These are phyloP conservation scores for Diglossa cyanea DNA, from an alignment of 2,797 vertebrate genomes.

Conservation along the genomic window DNA sequence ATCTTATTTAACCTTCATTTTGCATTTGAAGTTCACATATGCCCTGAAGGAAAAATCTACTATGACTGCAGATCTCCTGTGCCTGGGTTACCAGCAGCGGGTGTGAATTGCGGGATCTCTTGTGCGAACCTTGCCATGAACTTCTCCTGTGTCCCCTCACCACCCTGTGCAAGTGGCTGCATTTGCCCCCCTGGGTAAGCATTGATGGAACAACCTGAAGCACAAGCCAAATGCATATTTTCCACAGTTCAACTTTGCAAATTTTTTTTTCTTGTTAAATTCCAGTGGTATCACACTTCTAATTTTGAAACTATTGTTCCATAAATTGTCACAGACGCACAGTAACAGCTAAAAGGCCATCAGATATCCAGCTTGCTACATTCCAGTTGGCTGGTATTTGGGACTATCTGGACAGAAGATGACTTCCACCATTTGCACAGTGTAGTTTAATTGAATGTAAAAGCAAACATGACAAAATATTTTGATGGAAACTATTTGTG, in stretches of 20 bases:
- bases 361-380: not conserved
- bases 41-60: conserved; percentile 92
- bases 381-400: not conserved
- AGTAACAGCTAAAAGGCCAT: not conserved
- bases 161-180: conserved; percentile 93
- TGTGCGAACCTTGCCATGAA: conserved; percentile 97
- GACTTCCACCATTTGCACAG: not conserved
- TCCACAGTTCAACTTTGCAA: not conserved
- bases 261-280: not conserved
- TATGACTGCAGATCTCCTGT: conserved; percentile 90
- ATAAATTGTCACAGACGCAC: not conserved
- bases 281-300: not conserved
- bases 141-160: conserved; percentile 91
- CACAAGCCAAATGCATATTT: not conserved
- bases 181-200: conserved; percentile 91
- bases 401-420: not conserved
- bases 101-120: conserved; percentile 89
- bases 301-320: not conserved
- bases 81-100: conserved; percentile 81
- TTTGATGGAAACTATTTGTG: not conserved
- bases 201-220: not conserved
- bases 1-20: conserved; percentile 46
- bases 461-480: not conserved
- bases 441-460: not conserved
- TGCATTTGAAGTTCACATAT: conserved; percentile 75